Evolutionary conservation across 1,140 invertebrate genomes (phyloP), one percentile per base, ranked within the genome.

Genomic region (Habropoda laboriosa): DNA sequence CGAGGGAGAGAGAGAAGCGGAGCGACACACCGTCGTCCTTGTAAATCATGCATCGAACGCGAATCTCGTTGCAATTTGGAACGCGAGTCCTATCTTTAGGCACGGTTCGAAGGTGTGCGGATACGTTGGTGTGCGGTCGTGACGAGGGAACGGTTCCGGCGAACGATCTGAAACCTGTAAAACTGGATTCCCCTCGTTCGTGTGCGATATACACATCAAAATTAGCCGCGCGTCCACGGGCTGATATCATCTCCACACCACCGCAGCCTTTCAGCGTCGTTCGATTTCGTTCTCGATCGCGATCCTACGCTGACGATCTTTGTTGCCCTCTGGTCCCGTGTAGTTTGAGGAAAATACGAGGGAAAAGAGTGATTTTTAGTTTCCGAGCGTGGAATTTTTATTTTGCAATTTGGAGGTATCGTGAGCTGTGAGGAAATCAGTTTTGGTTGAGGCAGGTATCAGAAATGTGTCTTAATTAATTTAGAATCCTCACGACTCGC

Each of bases 81-180:
- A 83, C 67, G 76, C 47, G n/a, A 40, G n/a, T 49, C 55, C 70
- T 72, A 71, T 55, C 38, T 79, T 64, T 49, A 53, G 63, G 55
- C 10, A 10, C 13, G 68, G 45, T 67, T 38, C 27, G 24, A 16
- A 5, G 10, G 64, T 35, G 12, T 24, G n/a, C 42, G 27, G 47
- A 71, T 66, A 45, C 66, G 70, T 76, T 30, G 21, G 42, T 35
- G 63, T 47, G 49, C 38, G 51, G 68, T 45, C 70, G 51, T 74
- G 45, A 79, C 51, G 82, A 64, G 80, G 75, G 70, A 78, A 82
- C 68, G 68, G 55, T 84, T 82, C 82, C 53, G 40, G 38, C 81
- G 66, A 80, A 72, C 75, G 82, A 84, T 84, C 81, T 74, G 40
- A 85, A 85, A 85, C 83, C 82, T 85, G 83, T 82, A 85, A 85